These are phyloP conservation scores for Atractosteus spatula DNA, from an alignment of 2,113 vertebrate species.

Conservation along the genomic window DNA sequence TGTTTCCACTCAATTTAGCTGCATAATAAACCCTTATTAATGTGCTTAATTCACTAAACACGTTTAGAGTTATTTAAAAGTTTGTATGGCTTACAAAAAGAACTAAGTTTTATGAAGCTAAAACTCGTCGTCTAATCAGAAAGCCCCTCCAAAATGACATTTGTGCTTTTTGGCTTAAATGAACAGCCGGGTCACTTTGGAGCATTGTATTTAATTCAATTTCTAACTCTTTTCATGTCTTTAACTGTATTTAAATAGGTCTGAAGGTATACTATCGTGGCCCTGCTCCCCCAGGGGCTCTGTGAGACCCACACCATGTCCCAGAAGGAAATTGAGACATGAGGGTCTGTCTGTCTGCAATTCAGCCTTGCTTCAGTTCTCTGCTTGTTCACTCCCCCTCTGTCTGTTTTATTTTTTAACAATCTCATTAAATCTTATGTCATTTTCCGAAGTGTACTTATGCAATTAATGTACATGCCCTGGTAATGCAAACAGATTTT, in stretches of 20 bases:
- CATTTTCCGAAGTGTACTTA: too few species aligned
- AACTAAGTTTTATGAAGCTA: constrained; percentile 21
- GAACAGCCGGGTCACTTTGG: constrained; percentile 29
- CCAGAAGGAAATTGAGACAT: too few species aligned
- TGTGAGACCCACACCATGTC: not conserved
- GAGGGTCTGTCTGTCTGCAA: too few species aligned
- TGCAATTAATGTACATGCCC: too few species aligned
- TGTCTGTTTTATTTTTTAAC: too few species aligned
- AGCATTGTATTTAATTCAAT: constrained; percentile 27
- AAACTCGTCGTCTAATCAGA: constrained; percentile 41
- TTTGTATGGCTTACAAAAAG: constrained; percentile 11
- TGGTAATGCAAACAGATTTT: too few species aligned
- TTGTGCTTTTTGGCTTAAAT: constrained; percentile 34
- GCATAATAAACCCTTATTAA: not conserved
- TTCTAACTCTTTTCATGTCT: constrained; percentile 9
- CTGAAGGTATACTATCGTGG: not conserved
- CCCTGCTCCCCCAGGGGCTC: not conserved
- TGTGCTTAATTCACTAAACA: constrained; percentile 10
- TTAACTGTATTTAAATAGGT: not conserved
- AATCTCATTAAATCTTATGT: too few species aligned
- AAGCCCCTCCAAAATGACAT: constrained; percentile 37
- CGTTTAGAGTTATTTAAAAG: not conserved
- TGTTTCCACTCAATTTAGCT: constrained; percentile 2
- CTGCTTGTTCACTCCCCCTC: too few species aligned
- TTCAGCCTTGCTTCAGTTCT: too few species aligned